Conservation (phyloP, 2,888 invertebrate genomes). For the Tinea trinotella region DNA sequence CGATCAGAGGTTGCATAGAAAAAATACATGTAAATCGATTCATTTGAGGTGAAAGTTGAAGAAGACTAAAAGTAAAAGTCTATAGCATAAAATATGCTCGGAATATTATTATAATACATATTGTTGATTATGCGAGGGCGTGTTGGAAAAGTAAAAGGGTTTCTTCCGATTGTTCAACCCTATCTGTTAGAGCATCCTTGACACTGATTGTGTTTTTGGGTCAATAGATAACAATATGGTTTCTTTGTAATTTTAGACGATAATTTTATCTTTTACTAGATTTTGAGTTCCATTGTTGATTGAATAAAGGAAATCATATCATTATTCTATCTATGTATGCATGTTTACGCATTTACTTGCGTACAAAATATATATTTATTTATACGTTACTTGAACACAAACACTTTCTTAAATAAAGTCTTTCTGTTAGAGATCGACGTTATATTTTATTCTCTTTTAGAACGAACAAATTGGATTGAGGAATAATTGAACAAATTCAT, state of each 20-base stretch:
- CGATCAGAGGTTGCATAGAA: constrained; percentile 26
- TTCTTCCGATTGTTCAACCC: constrained; percentile 38
- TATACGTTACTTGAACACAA: too few species aligned
- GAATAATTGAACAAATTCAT: constrained; percentile 1
- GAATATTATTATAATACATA: constrained; percentile 48
- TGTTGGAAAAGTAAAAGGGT: constrained; percentile 26
- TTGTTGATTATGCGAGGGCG: constrained; percentile 30
- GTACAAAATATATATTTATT: too few species aligned
- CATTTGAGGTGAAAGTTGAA: constrained; percentile 67
- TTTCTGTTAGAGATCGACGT: too few species aligned
- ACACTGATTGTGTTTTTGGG: constrained; percentile 42
- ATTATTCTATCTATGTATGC: background rate
- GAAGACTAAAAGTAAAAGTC: constrained; percentile 65
- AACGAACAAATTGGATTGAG: background rate
- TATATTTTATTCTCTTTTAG: too few species aligned
- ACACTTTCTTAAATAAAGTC: too few species aligned
- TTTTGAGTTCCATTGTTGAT: background rate
- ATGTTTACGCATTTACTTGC: background rate
- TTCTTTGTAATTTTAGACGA: constrained; percentile 6
- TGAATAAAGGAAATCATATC: background rate
- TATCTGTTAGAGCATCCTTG: constrained; percentile 33
- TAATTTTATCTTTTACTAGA: constrained; percentile 4
- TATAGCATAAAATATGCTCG: constrained; percentile 41
- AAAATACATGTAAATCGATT: constrained; percentile 57
- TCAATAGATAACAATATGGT: constrained; percentile 35